Evolutionary conservation across 2,797 vertebrate species (phyloP).

Genomic region (Tolypeutes matacus): DNA sequence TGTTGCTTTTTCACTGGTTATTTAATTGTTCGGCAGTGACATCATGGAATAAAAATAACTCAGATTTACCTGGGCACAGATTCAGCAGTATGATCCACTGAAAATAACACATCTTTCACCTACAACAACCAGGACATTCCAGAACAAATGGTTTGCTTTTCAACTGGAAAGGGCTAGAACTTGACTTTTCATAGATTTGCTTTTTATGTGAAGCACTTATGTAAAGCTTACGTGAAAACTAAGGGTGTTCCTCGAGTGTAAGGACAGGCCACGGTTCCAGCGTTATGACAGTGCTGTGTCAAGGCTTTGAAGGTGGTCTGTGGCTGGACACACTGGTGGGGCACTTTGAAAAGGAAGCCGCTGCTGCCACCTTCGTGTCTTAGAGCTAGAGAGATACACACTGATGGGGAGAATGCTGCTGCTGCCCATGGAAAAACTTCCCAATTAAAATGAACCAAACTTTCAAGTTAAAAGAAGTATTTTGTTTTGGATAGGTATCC

Average conservation of each 20-base stretch:
- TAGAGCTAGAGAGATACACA: background rate
- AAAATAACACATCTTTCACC: background rate
- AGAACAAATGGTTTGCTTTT: background rate
- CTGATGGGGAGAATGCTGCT: background rate
- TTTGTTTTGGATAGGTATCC: slow-evolving; percentile 20
- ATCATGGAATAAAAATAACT: slow-evolving; percentile 31
- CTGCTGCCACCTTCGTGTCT: background rate
- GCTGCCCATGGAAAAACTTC: background rate
- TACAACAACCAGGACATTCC: background rate
- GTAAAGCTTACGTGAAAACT: background rate
- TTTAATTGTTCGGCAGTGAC: slow-evolving; percentile 39
- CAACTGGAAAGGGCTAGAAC: background rate
- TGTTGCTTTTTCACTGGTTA: slow-evolving; percentile 55
- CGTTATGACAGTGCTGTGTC: accelerated
- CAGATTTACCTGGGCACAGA: slow-evolving; percentile 60
- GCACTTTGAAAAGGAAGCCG: background rate
- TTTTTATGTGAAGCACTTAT: slow-evolving; percentile 64
- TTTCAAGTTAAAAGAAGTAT: background rate
- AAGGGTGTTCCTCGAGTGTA: background rate
- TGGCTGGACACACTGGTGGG: accelerated
- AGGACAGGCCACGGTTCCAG: background rate
- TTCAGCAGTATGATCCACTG: background rate
- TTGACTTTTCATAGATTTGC: background rate
- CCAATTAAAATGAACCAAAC: background rate
- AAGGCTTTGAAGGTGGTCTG: background rate